Evolutionary conservation across 2,113 vertebrate species (phyloP).

Genomic region (Poeciliopsis retropinna): DNA sequence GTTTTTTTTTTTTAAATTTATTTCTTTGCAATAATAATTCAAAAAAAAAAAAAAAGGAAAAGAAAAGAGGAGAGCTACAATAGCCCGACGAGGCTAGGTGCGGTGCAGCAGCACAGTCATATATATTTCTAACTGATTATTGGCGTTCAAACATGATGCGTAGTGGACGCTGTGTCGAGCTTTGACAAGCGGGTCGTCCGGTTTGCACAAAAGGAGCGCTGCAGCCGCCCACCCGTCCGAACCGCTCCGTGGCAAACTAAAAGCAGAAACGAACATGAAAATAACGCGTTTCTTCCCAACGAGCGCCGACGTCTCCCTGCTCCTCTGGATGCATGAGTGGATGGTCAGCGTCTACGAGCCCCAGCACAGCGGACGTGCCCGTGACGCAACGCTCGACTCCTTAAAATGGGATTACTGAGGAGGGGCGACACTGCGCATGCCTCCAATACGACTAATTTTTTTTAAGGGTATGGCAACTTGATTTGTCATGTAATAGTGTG

Average conservation of each 20-base stretch:
- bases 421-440: slow-evolving; percentile 61
- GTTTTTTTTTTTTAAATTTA: too few relatives aligned
- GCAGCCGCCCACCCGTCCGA: slow-evolving; percentile 31
- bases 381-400: slow-evolving; percentile 74
- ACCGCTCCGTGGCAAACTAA: slow-evolving; percentile 34
- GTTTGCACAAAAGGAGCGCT: slow-evolving; percentile 15
- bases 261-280: slow-evolving; percentile 35
- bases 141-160: slow-evolving; percentile 71
- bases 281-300: slow-evolving; percentile 37
- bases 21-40: slow-evolving; percentile 19
- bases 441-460: not conserved
- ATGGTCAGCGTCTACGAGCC: slow-evolving; percentile 57
- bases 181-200: not conserved
- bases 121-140: slow-evolving; percentile 68
- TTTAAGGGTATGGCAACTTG: not conserved
- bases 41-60: not conserved
- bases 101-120: slow-evolving; percentile 67
- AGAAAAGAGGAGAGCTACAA: slow-evolving; percentile 27
- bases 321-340: slow-evolving; percentile 72
- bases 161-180: slow-evolving; percentile 42
- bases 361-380: slow-evolving; percentile 55
- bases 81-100: slow-evolving; percentile 68
- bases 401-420: slow-evolving; percentile 2
- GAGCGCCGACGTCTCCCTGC: slow-evolving; percentile 56
- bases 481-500: not conserved